Evolutionary conservation across 2,888 invertebrate genomes (phyloP).

Genomic region (Phorcus lineatus): DNA sequence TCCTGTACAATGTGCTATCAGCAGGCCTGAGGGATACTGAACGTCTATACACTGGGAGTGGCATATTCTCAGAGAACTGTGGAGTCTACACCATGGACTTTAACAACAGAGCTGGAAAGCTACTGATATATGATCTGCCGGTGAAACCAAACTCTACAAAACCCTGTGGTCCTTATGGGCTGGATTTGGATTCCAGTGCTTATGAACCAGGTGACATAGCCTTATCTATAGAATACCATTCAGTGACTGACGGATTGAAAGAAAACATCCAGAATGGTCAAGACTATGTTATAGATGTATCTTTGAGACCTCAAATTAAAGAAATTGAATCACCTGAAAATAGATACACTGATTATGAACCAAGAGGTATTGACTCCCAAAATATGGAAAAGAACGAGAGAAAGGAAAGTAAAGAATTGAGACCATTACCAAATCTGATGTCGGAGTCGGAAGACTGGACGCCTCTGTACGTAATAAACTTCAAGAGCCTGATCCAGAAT

Average conservation of each 20-base stretch:
- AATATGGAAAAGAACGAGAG: too few relatives aligned
- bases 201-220: constrained; percentile 30
- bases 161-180: too few relatives aligned
- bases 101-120: constrained; percentile 31
- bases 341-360: too few relatives aligned
- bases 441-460: background rate
- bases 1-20: constrained; percentile 83
- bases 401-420: too few relatives aligned
- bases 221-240: background rate
- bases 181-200: constrained; percentile 29
- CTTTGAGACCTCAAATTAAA: too few relatives aligned
- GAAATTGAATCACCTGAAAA: too few relatives aligned
- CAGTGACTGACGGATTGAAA: too few relatives aligned
- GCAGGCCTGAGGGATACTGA: constrained; percentile 83
- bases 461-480: background rate
- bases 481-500: constrained; percentile 38
- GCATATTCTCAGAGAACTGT: constrained; percentile 81
- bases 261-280: too few relatives aligned
- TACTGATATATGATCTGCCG: constrained; percentile 36
- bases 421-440: too few relatives aligned
- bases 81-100: constrained; percentile 42
- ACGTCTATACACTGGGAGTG: constrained; percentile 80
- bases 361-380: too few relatives aligned
- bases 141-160: background rate
- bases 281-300: too few relatives aligned